Evolutionary conservation across 2,113 vertebrate genomes (phyloP).

Genomic region (Ceyx margarethae): DNA sequence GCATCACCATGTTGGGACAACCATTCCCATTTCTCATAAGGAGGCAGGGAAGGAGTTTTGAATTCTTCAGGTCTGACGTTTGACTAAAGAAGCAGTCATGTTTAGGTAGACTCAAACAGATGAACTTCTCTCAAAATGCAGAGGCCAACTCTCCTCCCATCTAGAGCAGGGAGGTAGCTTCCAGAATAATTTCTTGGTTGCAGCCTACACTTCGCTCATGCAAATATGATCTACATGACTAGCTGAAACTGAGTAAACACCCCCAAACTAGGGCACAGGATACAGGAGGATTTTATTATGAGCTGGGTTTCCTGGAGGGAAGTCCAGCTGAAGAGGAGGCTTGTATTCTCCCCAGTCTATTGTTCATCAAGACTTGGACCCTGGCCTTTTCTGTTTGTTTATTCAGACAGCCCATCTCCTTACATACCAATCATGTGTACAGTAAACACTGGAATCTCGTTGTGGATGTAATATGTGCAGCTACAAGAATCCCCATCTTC

Average conservation of each 20-base stretch:
- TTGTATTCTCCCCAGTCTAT: conserved; percentile 32
- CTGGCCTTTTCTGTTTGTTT: conserved; percentile 52
- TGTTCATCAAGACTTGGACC: conserved; percentile 48
- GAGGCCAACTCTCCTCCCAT: neutral
- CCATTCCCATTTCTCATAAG: neutral
- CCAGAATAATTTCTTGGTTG: neutral
- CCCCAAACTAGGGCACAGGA: conserved; percentile 51
- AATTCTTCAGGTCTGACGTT: neutral
- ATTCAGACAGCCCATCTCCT: conserved; percentile 31
- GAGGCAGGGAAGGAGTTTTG: neutral
- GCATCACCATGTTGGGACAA: neutral
- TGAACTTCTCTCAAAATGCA: neutral
- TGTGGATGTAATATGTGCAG: neutral
- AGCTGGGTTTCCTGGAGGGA: conserved; percentile 65
- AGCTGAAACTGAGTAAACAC: conserved; percentile 39
- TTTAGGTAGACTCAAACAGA: neutral
- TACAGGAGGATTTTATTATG: conserved; percentile 53
- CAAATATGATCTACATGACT: conserved; percentile 9
- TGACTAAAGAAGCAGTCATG: neutral
- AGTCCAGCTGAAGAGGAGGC: conserved; percentile 53
- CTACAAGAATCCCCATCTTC: neutral
- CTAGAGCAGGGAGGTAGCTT: neutral
- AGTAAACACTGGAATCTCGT: conserved; percentile 29
- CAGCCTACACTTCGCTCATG: conserved; percentile 7
- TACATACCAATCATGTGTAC: conserved; percentile 22